Percentiles rank a stretch among this genome's conserved stretches.
These are phyloP conservation scores for Triplophysa yarkandensis DNA, from an alignment of 2,797 vertebrate genomes.

Conservation along the genomic window DNA sequence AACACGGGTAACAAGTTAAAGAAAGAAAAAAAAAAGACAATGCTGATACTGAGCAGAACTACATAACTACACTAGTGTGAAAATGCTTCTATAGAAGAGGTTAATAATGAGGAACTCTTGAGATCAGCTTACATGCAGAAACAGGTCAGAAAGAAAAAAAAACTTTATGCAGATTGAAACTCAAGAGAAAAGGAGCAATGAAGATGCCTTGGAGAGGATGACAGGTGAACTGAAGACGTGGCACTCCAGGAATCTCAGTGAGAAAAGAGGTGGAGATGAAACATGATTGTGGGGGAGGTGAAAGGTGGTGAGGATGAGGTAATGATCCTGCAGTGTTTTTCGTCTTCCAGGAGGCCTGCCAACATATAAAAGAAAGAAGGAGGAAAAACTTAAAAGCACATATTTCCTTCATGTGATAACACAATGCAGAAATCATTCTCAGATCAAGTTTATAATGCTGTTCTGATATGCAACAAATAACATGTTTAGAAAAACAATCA, in stretches of 20 bases:
- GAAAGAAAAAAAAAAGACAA: neutral
- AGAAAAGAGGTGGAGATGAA: constrained; percentile 25
- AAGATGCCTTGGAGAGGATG: neutral
- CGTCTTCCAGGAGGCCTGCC: constrained; percentile 29
- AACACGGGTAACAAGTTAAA: constrained; percentile 22
- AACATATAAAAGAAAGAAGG: constrained; percentile 38
- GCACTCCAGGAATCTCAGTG: constrained; percentile 17
- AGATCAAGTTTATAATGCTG: neutral
- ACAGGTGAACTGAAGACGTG: constrained; percentile 20
- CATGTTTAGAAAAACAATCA: too few species aligned
- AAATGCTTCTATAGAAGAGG: neutral
- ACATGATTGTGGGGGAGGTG: constrained; percentile 15
- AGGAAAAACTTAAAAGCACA: constrained; percentile 43
- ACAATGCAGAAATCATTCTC: neutral
- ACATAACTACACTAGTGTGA: neutral
- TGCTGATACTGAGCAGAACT: too few species aligned
- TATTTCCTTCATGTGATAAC: constrained; percentile 54
- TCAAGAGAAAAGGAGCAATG: neutral
- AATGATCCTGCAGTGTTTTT: constrained; percentile 3
- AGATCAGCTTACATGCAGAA: neutral
- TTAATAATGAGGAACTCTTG: neutral
- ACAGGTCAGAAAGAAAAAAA: neutral
- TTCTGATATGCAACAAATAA: too few species aligned
- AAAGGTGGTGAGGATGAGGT: constrained; percentile 31
- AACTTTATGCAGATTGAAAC: neutral